Percentiles rank a stretch among this genome's conserved stretches.
phyloP scores from a whole-genome alignment of 92 coral and sea anemone species.

The Actinernus sp. region DNA sequence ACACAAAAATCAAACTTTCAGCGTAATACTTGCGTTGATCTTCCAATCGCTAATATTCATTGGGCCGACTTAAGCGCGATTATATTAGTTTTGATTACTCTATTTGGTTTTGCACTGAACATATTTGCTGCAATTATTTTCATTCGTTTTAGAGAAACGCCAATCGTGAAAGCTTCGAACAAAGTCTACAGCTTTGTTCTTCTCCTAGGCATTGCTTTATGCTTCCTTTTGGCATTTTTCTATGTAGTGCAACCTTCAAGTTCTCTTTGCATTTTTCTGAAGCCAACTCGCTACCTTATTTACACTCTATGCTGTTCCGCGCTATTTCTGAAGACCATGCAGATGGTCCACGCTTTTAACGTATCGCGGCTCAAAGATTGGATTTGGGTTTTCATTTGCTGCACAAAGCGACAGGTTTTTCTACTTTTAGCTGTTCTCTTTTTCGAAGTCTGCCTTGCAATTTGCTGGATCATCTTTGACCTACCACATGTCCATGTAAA shows the following conservation, averaged over 20 bases:
- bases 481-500: conserved; percentile 52
- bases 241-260: conserved; percentile 38
- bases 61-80: conserved; percentile 40
- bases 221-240: conserved; percentile 41
- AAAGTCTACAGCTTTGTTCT: conserved; percentile 61
- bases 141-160: conserved; percentile 38
- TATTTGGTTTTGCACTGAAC: conserved; percentile 24
- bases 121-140: conserved; percentile 18
- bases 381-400: conserved; percentile 45
- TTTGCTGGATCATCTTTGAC: conserved; percentile 58
- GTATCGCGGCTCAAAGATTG: conserved; percentile 39
- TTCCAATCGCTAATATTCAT: conserved; percentile 33
- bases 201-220: conserved; percentile 33
- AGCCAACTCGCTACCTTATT: conserved; percentile 50
- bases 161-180: conserved; percentile 69
- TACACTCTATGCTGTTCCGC: conserved; percentile 58
- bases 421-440: conserved; percentile 27
- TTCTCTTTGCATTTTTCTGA: conserved; percentile 31
- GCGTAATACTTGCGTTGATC: conserved; percentile 33
- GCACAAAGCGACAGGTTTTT: conserved; percentile 49
- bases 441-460: conserved; percentile 19
- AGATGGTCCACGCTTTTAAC: conserved; percentile 59
- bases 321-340: conserved; percentile 65
- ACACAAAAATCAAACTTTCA: conserved; percentile 48
- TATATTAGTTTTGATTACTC: conserved; percentile 16